phyloP scores from a whole-genome alignment of 2,888 invertebrate species.

The Drosophila longiperda region DNA sequence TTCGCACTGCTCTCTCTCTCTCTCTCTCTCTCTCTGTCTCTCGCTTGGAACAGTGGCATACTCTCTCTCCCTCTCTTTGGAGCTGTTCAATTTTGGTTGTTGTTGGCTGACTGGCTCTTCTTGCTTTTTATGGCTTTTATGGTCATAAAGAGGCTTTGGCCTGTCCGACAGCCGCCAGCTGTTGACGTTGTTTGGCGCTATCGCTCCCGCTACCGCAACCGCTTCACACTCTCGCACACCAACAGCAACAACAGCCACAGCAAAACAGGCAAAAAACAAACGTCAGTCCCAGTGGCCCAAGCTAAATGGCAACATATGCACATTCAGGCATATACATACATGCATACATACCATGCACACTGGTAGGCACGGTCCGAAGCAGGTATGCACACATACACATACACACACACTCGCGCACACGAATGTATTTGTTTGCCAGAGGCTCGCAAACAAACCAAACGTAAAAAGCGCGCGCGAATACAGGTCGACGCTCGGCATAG shows the following conservation, averaged over 20 bases:
- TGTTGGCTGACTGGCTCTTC: conserved; percentile 55
- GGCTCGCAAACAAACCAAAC: conserved; percentile 62
- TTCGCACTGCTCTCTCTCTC: conserved; percentile 23
- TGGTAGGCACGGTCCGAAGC: conserved; percentile 34
- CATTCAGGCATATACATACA: conserved; percentile 29
- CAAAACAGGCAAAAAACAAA: conserved; percentile 40
- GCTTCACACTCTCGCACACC: conserved; percentile 63
- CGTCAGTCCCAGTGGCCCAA: conserved; percentile 54
- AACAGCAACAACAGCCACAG: conserved; percentile 30
- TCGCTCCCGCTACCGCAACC: conserved; percentile 48
- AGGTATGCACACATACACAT: conserved; percentile 50
- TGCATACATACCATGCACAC: conserved; percentile 11
- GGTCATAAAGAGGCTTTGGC: conserved; percentile 75
- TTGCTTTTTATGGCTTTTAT: conserved; percentile 77
- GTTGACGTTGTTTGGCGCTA: conserved; percentile 56
- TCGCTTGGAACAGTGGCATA: conserved; percentile 20
- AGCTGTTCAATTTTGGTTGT: conserved; percentile 48
- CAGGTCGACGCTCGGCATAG: conserved; percentile 76
- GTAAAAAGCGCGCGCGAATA: conserved; percentile 80
- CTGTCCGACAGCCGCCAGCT: conserved; percentile 70
- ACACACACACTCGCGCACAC: conserved; percentile 10
- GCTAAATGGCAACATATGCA: conserved; percentile 72
- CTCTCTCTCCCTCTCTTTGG: conserved; percentile 22
- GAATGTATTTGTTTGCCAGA: conserved; percentile 28
- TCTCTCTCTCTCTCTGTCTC: conserved; percentile 13